Conservation (phyloP, 2,113 vertebrate genomes). For the Proteles cristata region DNA sequence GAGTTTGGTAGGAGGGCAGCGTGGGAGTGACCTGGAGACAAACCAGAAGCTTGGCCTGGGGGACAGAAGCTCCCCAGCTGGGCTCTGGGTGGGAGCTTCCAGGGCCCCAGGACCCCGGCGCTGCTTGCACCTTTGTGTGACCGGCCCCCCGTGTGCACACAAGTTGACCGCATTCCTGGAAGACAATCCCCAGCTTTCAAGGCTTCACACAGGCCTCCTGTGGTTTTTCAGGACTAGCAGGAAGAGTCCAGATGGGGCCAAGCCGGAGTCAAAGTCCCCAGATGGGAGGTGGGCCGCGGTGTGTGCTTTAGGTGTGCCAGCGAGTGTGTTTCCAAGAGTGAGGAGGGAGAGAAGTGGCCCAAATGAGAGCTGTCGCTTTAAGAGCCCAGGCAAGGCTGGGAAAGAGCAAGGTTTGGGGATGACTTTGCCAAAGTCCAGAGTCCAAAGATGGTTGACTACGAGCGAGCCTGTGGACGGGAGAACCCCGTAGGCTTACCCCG, state of each 20-base stretch:
- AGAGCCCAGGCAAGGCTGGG: neutral
- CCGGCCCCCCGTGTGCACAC: too few relatives aligned
- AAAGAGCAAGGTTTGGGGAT: neutral
- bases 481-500: neutral
- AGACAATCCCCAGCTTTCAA: neutral
- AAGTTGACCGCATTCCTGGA: neutral
- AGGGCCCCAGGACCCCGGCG: neutral
- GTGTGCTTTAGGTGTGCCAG: neutral
- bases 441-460: neutral
- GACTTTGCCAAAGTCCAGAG: neutral
- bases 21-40: neutral
- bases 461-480: neutral
- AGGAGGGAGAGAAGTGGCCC: neutral
- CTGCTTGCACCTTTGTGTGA: neutral
- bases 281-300: neutral
- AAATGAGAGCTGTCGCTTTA: neutral
- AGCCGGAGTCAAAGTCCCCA: neutral
- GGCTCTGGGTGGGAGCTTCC: neutral
- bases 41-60: neutral
- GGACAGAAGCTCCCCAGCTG: neutral
- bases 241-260: neutral
- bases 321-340: neutral
- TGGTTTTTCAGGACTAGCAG: too few relatives aligned
- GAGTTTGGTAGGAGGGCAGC: neutral
- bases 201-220: neutral